Percentiles rank a stretch among this genome's conserved stretches.
These are phyloP conservation scores for Chrysolina americana DNA, from an alignment of 2,888 invertebrate genomes.

Conservation along the genomic window DNA sequence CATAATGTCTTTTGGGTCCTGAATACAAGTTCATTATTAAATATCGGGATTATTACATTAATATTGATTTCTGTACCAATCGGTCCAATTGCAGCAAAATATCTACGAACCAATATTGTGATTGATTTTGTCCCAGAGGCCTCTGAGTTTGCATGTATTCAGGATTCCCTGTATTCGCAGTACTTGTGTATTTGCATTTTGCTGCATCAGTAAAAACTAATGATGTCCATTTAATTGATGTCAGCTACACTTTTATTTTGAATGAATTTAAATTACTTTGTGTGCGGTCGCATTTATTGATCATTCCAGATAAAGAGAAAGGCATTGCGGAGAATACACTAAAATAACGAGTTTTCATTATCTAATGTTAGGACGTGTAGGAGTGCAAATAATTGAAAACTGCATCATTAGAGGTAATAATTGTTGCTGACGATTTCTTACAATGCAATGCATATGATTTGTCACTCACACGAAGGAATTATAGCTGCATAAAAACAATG, in stretches of 20 bases:
- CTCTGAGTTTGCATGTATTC: neutral
- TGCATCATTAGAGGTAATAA: constrained; percentile 9
- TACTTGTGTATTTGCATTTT: constrained; percentile 41
- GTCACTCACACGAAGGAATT: neutral
- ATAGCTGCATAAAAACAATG: no score
- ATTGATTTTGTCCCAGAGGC: neutral
- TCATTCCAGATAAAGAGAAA: constrained; percentile 34
- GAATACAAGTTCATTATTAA: no score
- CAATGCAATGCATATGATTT: neutral
- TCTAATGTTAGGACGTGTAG: constrained; percentile 24
- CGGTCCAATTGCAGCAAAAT: neutral
- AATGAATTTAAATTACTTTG: constrained; percentile 54
- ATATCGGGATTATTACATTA: no score
- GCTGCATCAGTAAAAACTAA: constrained; percentile 54
- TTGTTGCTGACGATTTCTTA: neutral
- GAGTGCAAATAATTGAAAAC: constrained; percentile 11
- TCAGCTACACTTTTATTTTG: constrained; percentile 53
- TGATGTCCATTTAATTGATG: constrained; percentile 62
- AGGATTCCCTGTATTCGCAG: constrained; percentile 33
- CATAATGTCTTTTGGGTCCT: no score
- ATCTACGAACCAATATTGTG: neutral
- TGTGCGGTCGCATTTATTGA: constrained; percentile 52
- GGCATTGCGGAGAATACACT: constrained; percentile 25
- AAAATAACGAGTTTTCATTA: constrained; percentile 29
- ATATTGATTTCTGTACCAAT: no score